These are phyloP conservation scores for Eciton burchellii DNA, from an alignment of 1,140 invertebrate genomes.

Conservation along the genomic window DNA sequence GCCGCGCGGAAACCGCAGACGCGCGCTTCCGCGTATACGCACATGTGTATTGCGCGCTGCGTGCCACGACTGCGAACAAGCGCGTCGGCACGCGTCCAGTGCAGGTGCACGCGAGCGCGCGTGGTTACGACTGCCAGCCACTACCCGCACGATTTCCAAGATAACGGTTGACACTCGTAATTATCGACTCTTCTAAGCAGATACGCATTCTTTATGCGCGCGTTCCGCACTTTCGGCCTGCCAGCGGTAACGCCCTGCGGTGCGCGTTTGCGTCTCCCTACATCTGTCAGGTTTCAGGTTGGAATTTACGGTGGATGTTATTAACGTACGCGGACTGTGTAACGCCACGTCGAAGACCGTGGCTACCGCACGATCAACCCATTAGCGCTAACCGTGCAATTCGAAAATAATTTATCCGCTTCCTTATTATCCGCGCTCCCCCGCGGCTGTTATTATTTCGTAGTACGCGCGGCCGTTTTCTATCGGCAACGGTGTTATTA, in stretches of 20 bases:
- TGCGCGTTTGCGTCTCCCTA: slow-evolving; percentile 39
- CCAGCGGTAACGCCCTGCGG: slow-evolving; percentile 46
- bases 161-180: slow-evolving; percentile 83
- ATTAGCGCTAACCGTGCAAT: slow-evolving; percentile 60
- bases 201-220: slow-evolving; percentile 75
- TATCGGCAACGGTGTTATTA: slow-evolving; percentile 47
- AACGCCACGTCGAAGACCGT: background rate
- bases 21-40: slow-evolving; percentile 26
- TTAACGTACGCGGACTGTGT: slow-evolving; percentile 5
- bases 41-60: slow-evolving; percentile 37
- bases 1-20: slow-evolving; percentile 18
- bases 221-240: background rate
- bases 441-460: slow-evolving; percentile 54
- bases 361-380: slow-evolving; percentile 55
- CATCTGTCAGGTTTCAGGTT: slow-evolving; percentile 51
- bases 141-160: slow-evolving; percentile 85
- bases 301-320: slow-evolving; percentile 27
- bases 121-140: slow-evolving; percentile 67
- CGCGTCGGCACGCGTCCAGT: slow-evolving; percentile 62
- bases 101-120: slow-evolving; percentile 78
- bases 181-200: slow-evolving; percentile 74
- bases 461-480: slow-evolving; percentile 38
- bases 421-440: slow-evolving; percentile 57
- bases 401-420: slow-evolving; percentile 62
- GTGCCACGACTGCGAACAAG: slow-evolving; percentile 34